Base-by-base conservation (phyloP, 2,888 invertebrate species). In the Melanotus villosus region DNA sequence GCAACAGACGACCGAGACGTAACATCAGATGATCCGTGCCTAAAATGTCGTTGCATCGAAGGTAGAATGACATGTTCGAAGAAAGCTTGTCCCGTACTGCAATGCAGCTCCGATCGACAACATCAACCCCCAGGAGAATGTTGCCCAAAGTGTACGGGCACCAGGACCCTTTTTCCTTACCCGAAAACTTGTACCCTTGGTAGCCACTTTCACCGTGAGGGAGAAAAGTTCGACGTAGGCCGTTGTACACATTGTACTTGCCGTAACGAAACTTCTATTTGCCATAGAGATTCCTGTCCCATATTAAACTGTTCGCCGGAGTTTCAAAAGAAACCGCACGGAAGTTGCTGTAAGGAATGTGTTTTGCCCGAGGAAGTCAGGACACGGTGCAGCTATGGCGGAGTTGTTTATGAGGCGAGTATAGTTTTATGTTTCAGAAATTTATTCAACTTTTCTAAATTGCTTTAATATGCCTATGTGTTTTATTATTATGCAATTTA, bases 41-140 rank as follows among this genome's bases (percentile, higher is more conserved):
- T 96, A 70, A 93, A 93, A 63, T 96, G 96, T 79, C 90, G 91
- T 43, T 96, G 96, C 83, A 88, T 89, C 75, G 88, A 88, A 76
- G 87, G 86, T 6, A 88, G 89, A 60, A 84, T 96, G 76, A 91
- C 91, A 12, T 97, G 97, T 82, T 88, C 91, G 41, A 96, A 96
- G 81, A 90, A 91, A 69, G 94, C 95, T 0, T 97, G 97, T 78
- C 95, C 97, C 0, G 95, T 96, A 5, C 87, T 97, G 32, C 94
- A 95, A 74, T 97, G 97, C 82, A 91, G 92, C 4, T 84, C 85
- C 0, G 87, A 88, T 9, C 89, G 90, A 74, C 93, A 94, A 79
- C 86, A 88, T 68, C 90, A 91, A 62, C 89, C 90, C 23, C 88
- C 90, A 0, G 94, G 94, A 2, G 93, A 95, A 77, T 97, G 97